Evolutionary conservation across 2,888 invertebrate species (phyloP).

Genomic region (Gandaritis pyraliata): DNA sequence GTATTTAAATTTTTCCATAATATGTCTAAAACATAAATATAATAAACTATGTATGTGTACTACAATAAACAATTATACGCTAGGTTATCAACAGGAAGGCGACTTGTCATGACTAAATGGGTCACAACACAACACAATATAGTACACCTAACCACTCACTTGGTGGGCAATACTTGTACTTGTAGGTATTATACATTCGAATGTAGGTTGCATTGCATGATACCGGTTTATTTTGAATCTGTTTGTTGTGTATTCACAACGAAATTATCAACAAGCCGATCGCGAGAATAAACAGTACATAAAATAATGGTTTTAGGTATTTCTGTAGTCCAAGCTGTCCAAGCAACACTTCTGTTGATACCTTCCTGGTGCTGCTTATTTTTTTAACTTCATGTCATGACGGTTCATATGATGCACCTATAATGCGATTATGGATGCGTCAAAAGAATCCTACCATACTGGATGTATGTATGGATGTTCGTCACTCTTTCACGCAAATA

Average conservation of each 20-base stretch:
- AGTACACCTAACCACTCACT: slow-evolving; percentile 8
- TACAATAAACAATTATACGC: slow-evolving; percentile 11
- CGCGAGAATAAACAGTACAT: no score
- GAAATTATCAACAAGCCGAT: not conserved
- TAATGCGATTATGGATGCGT: no score
- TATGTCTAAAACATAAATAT: not conserved
- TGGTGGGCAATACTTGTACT: not conserved
- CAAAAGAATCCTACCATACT: no score
- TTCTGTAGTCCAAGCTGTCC: no score
- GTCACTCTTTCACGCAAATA: no score
- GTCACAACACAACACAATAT: not conserved
- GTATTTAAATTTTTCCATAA: no score
- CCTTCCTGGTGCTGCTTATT: no score
- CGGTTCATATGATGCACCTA: no score
- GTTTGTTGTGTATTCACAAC: not conserved
- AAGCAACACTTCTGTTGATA: no score
- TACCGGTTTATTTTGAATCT: slow-evolving; percentile 1
- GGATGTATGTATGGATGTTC: no score
- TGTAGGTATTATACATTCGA: slow-evolving; percentile 5
- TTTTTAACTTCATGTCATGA: no score
- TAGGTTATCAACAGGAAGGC: slow-evolving; percentile 22
- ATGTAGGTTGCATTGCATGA: slow-evolving; percentile 16
- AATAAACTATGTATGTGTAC: slow-evolving; percentile 10
- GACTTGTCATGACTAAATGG: slow-evolving; percentile 19
- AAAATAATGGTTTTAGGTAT: no score